Evolutionary conservation across 2,113 vertebrate genomes (phyloP).

Genomic region (Lasiurus cinereus): DNA sequence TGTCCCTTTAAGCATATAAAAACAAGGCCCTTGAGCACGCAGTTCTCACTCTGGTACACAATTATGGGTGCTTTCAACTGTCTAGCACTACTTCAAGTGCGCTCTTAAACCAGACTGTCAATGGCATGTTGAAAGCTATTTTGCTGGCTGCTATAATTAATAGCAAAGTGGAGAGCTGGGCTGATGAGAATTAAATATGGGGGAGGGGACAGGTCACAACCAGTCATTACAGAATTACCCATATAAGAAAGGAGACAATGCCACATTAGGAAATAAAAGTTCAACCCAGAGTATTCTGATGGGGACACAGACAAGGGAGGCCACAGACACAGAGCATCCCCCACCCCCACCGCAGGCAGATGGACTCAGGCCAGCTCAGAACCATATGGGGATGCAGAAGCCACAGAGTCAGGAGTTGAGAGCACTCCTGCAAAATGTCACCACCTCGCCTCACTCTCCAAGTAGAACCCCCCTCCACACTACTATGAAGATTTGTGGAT

Average conservation of each 20-base stretch:
- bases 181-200: conserved; percentile 94
- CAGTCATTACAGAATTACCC: conserved; percentile 84
- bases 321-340: background rate
- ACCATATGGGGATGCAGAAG: conserved; percentile 56
- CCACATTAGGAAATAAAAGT: conserved; percentile 49
- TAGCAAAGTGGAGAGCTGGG: conserved; percentile 91
- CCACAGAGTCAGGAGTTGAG: background rate
- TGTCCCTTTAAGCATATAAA: conserved; percentile 94
- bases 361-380: conserved; percentile 67
- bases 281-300: background rate
- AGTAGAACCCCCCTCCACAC: background rate
- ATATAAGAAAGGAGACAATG: background rate
- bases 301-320: background rate
- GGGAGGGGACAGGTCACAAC: conserved; percentile 81
- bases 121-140: conserved; percentile 96
- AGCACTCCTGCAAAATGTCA: conserved; percentile 56
- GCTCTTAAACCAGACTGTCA: conserved; percentile 92
- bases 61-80: conserved; percentile 96
- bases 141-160: conserved; percentile 93
- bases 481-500: background rate
- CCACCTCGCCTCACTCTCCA: conserved; percentile 61
- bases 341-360: background rate
- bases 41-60: conserved; percentile 94
- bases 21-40: conserved; percentile 93
- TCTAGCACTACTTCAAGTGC: conserved; percentile 95